These are phyloP conservation scores for Orius laevigatus DNA, from an alignment of 1,140 invertebrate species.

Conservation along the genomic window DNA sequence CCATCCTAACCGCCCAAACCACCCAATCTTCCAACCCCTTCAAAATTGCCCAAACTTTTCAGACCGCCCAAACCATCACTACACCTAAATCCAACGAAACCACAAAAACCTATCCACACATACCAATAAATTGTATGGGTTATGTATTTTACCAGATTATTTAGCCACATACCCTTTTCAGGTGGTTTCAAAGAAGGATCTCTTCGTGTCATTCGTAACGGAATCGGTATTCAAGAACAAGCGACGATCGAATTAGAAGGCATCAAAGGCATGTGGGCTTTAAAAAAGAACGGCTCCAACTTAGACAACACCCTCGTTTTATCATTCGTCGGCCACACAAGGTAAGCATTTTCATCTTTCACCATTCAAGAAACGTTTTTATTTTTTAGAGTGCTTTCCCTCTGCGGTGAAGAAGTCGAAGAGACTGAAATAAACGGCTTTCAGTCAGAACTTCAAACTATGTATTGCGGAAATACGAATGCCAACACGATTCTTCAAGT, in stretches of 20 bases:
- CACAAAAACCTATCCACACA: too few species aligned
- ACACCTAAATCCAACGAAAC: too few species aligned
- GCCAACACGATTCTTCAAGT: constrained; percentile 70
- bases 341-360: constrained; percentile 28
- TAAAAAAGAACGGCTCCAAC: constrained; percentile 41
- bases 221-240: constrained; percentile 94
- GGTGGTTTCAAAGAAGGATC: constrained; percentile 95
- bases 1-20: too few species aligned
- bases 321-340: constrained; percentile 86
- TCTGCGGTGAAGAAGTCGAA: constrained; percentile 45
- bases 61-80: too few species aligned
- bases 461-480: constrained; percentile 79
- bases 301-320: constrained; percentile 81
- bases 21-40: too few species aligned
- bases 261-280: constrained; percentile 94
- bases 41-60: too few species aligned
- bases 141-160: too few species aligned
- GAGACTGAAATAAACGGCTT: constrained; percentile 88
- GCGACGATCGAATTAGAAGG: constrained; percentile 91
- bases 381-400: constrained; percentile 18
- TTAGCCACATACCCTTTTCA: too few species aligned
- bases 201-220: constrained; percentile 89
- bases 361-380: neutral
- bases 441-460: constrained; percentile 77
- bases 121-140: constrained; percentile 1